Evolutionary conservation across 2,888 invertebrate genomes (phyloP), one percentile per base, ranked within the genome.

Genomic region (Holacanthella duospinosa): DNA sequence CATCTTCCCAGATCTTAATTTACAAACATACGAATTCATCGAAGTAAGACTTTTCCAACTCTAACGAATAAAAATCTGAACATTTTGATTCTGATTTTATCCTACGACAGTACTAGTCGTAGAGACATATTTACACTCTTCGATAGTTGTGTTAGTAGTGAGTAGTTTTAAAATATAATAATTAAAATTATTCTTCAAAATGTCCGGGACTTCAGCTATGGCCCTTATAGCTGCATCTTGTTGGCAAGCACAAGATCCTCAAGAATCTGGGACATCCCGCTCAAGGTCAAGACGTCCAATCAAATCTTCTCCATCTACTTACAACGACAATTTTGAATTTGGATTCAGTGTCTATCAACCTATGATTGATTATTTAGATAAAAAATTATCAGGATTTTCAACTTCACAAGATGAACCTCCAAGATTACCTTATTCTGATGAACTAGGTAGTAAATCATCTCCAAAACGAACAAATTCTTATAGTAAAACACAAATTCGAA

Each of bases 281-380:
- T 21, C 55, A 28, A 53, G 66, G 44, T 48, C 56, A n/a, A 24
- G 12, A 19, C 16, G n/a, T 2, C 29, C 55, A 29, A 24, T 27
- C 19, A 29, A 56, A 16, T 48, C 48, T 12, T 55, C 53, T 26
- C 44, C 59, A n/a, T 25, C 55, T 43, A 72, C 72, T 64, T 90
- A 89, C 79, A 86, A 87, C 75, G 85, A 86, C 77, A 90, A 90
- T 79, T 90, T 89, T 79, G 86, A 86, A 71, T 88, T 85, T 77
- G 88, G 87, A 60, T 87, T 89, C 75, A 87, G 89, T 79, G 88
- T 84, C 78, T 90, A 90, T 78, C 87, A 89, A 77, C 89, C 89
- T 58, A 89, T 90, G 89, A 84, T 90, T 74, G 88, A 90, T 78
- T 89, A 88, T 75, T 84, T 90, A 73, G 85, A 86, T 75, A 83